Evolutionary conservation across 2,797 vertebrate genomes (phyloP), one percentile per base, ranked within the genome.

Genomic region (Chlorospingus semifuscus): DNA sequence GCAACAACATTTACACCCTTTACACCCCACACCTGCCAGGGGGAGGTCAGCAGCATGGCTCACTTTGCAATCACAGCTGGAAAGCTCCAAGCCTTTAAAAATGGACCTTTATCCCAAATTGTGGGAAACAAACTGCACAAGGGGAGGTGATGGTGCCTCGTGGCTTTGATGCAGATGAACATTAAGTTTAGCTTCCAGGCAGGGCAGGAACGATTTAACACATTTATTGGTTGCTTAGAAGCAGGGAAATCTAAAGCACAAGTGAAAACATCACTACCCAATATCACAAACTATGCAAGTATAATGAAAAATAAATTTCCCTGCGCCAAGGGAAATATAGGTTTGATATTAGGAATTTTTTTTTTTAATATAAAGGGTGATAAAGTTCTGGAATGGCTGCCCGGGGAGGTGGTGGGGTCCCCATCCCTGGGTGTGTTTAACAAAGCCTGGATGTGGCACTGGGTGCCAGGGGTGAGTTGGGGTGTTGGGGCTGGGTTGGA

Each of bases 371-470:
- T 8, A 17, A 37, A 19, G 26, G 11, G 57, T 19, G 57, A 59
- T 19, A 13, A 59, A 29, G 26, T 9, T 27, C 36, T 37, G 57
- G 6, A 29, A 9, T 37, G 17, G 2, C 36, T 59, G 36, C 57
- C 34, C 3, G 0, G 36, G 17, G 36, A 27, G 17, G 34, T 27
- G 34, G 24, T 27, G 56, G 0, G 2, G 36, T 37, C 36, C 1
- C 17, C 36, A 59, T 37, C 8, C 57, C 57, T 37, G 57, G 24
- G 17, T 13, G 24, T 37, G 57, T 59, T 37, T 19, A 37, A 27
- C 17, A 37, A 59, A 59, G 36, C 24, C 24, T 59, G 56, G 36
- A 37, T 59, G 57, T 37, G 56, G 56, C 56, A 27, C 56, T 59
- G 24, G 8, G 24, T 6, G 56, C 11, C 17, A 59, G 23, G 55